Evolutionary conservation across 2,888 invertebrate genomes (phyloP), one percentile per base, ranked within the genome.

Genomic region (Timandra comae): DNA sequence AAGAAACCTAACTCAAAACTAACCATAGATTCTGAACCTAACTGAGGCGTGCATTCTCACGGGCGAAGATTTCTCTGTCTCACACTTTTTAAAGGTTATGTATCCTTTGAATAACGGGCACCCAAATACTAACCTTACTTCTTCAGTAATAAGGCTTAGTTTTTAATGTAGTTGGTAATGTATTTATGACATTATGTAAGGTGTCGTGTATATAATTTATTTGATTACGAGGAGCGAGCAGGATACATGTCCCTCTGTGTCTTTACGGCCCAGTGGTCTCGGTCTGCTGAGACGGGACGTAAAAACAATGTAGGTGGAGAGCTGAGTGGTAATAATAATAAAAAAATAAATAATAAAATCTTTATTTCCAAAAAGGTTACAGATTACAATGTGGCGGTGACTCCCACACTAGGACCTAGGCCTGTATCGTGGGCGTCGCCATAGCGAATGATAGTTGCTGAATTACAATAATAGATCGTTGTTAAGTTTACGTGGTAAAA

Each of bases 201-300:
- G 35, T 51, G 38, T 27, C 34, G 29, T 29, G 36, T 35, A 38
- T 33, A 63, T 81, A 81, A 82, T 81, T 81, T 82, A 82, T 77
- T 82, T 81, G 76, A 79, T 82, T 80, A n/a, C n/a, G n/a, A 79
- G 77, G 81, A 81, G 74, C 76, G 76, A 77, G 76, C 80, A 81
- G 81, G 80, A 80, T 80, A 77, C 73, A 69, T 84, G 82, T 84
- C 84, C 84, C 82, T 82, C 78, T 52, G 56, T 63, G 64, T 80
- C 80, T 81, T 78, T 76, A 82, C 67, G 81, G 75, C 58, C 81
- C 66, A 82, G 72, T 68, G 76, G 67, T 63, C 69, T 63, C 73
- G 67, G 63, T 70, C 68, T 68, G 77, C 70, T 63, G 68, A 71
- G 76, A 71, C 72, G 63, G 67, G 77, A n/a, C n/a, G 67, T 68